Evolutionary conservation across 2,888 invertebrate species (phyloP), one percentile per base, ranked within the genome.

Genomic region (Sesia bembeciformis): DNA sequence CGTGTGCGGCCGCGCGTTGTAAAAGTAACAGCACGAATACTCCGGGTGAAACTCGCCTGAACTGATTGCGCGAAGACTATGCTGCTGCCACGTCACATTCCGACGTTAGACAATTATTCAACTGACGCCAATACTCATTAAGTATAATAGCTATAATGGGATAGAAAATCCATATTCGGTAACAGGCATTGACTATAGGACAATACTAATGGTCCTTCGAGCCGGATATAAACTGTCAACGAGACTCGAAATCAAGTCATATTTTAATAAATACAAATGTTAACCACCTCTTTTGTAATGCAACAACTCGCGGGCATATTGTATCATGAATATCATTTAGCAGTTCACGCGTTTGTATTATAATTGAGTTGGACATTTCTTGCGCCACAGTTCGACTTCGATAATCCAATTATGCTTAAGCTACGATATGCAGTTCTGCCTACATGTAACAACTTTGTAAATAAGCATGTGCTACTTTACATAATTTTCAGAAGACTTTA

Each of bases 21-120:
- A 88, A 87, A 88, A 87, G 85, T 86, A 85, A 86, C 87, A 86
- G 76, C 86, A 76, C 82, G 80, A 86, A 89, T 88, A 87, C 85
- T 86, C 86, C 68, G 76, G 78, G 89, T 85, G 89, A 89, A 89
- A 89, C 86, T 85, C 84, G 78, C 68, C 80, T 76, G 84, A 81
- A 82, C 82, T 84, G 87, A 84, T 84, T 84, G 82, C 81, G 72
- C 65, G 61, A 68, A 53, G 57, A 58, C 54, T 64, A 62, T 59
- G 60, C 61, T 40, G 65, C 65, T 67, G 70, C 72, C 72, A 78
- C 78, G 75, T 75, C 79, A 80, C 84, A 84, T 84, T 81, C 83
- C 78, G 70, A 62, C 66, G 67, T 75, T 74, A 62, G 62, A 67
- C 68, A 6, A 52, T 75, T 78, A 75, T 75, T 76, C 67, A 74